Evolutionary conservation across 1,140 invertebrate species (phyloP).

Genomic region (Dendrolimus kikuchii): DNA sequence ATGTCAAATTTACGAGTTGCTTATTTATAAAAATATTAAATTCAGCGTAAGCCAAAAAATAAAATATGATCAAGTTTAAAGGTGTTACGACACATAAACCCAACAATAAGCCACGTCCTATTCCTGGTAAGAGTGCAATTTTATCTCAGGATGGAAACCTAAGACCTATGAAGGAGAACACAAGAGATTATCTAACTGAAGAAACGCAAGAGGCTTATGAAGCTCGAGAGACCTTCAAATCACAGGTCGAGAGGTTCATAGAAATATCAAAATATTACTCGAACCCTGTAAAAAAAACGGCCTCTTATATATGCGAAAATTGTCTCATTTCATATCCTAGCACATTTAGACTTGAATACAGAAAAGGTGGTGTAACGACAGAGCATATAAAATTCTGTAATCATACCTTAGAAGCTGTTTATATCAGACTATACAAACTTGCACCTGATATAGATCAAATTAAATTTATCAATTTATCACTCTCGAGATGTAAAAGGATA

Average conservation of each 20-base stretch:
- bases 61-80: too few species aligned
- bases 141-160: neutral
- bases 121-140: neutral
- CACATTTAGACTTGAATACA: conserved; percentile 34
- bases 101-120: neutral
- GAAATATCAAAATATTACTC: conserved; percentile 60
- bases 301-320: conserved; percentile 51
- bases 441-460: conserved; percentile 48
- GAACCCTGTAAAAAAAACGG: conserved; percentile 47
- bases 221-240: conserved; percentile 27
- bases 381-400: conserved; percentile 45
- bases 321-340: conserved; percentile 43
- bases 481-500: conserved; percentile 44
- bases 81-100: too few species aligned
- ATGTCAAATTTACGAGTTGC: too few species aligned
- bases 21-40: too few species aligned
- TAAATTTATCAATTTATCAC: conserved; percentile 46
- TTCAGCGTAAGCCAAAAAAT: too few species aligned
- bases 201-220: conserved; percentile 13
- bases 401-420: conserved; percentile 42
- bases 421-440: conserved; percentile 44
- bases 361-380: conserved; percentile 37
- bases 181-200: conserved; percentile 16
- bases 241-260: conserved; percentile 46
- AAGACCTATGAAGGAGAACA: conserved; percentile 17